Conservation (phyloP, 2,113 vertebrate genomes). For the Pachyramphus minor region DNA sequence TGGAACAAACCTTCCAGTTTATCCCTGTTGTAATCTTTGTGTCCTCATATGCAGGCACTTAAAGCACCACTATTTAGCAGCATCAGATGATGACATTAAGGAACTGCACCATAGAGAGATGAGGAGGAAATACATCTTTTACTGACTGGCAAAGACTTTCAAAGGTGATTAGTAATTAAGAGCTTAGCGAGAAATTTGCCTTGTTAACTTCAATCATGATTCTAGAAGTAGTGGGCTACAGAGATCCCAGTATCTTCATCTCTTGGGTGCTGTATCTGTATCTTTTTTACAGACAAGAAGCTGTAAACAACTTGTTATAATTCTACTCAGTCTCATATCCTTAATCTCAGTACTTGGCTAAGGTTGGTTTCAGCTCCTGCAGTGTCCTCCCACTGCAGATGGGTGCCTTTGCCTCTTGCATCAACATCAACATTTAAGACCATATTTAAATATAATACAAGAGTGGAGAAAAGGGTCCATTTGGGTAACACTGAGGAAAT, state of each 20-base stretch:
- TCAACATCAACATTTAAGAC: background rate
- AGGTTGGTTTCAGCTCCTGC: background rate
- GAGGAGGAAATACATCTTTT: background rate
- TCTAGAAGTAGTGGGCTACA: background rate
- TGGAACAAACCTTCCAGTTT: fast-evolving
- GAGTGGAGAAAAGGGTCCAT: background rate
- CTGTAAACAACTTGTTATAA: background rate
- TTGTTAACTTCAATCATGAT: background rate
- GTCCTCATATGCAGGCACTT: fast-evolving
- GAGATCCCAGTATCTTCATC: background rate
- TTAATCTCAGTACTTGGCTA: background rate
- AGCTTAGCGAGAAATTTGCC: background rate
- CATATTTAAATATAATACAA: background rate
- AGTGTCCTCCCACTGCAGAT: background rate
- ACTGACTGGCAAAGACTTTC: background rate
- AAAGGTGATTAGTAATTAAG: constrained; percentile 10
- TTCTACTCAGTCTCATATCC: background rate
- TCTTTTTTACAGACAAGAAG: background rate
- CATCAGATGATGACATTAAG: background rate
- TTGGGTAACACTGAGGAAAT: background rate
- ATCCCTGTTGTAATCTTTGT: background rate
- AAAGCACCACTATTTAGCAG: background rate
- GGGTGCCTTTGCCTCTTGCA: background rate
- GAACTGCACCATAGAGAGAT: background rate
- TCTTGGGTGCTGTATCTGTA: background rate